Evolutionary conservation across 2,797 vertebrate genomes (phyloP), one percentile per base, ranked within the genome.

Genomic region (Onychomys torridus): DNA sequence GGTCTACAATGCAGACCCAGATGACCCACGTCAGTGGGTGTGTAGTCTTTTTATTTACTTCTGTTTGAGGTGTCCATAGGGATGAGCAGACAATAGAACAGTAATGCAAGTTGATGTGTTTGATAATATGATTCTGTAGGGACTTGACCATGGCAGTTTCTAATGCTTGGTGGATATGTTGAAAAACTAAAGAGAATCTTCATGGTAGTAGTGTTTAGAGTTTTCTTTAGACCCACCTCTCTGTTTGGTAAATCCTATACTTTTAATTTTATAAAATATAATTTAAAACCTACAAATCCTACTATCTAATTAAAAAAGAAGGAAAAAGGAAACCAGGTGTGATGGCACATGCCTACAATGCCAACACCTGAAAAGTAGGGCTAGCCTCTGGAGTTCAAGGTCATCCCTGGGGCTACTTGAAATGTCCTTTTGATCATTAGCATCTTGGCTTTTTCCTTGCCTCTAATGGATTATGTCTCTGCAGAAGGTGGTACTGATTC

Each of bases 401-500:
- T 12, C 57, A 59, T 61, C 57, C 55, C 3, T 40, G n/a, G 25
- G 57, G 55, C n/a, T 82, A 37, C 59, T 90, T 92, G 11, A 73
- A 79, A 21, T 91, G 6, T 78, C 16, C 78, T 76, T 89, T 63
- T 91, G 6, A 10, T 1, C 4, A 27, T 76, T 67, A 82, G 27
- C 37, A 25, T 89, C 75, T 79, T 57, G 29, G 59, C n/a, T 84
- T 57, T 93, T 92, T 63, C 40, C 83, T 94, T 69, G 3, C 37
- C 84, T 63, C 49, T 79, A 29, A 6, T 75, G 91, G 84, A 8
- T 79, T 92, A 6, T 95, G 32, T 94, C 92, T 92, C 90, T 97
- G 89, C 98, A 99, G 99, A 99, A 91, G 99, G 99, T 2, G 99
- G 99, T 6, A 98, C 99, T 0, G 99, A 99, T 98, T 99, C 99